These are phyloP conservation scores for Eupeodes corollae DNA, from an alignment of 1,140 invertebrate species.

Conservation along the genomic window DNA sequence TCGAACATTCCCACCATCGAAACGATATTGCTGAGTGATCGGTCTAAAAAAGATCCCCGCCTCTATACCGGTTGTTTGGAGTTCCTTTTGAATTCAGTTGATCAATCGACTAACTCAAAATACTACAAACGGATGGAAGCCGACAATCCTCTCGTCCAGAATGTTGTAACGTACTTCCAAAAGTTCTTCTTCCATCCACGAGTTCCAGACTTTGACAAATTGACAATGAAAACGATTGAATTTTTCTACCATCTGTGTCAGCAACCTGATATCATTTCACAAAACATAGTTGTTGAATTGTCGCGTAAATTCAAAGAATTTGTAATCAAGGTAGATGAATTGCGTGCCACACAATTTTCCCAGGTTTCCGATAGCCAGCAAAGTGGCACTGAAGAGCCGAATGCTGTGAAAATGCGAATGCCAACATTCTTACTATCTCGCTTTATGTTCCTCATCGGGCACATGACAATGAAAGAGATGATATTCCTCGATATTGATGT, in stretches of 20 bases:
- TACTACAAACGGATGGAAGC: constrained; percentile 24
- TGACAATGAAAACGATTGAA: constrained; percentile 25
- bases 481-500: constrained; percentile 66
- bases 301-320: constrained; percentile 16
- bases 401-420: constrained; percentile 6
- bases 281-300: constrained; percentile 20
- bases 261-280: constrained; percentile 27
- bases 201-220: constrained; percentile 21
- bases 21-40: constrained; percentile 35
- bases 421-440: constrained; percentile 45
- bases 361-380: constrained; percentile 10
- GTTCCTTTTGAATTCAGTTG: constrained; percentile 24
- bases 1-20: constrained; percentile 44
- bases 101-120: constrained; percentile 19
- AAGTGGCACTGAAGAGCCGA: background rate
- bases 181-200: constrained; percentile 25
- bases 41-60: constrained; percentile 24
- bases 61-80: constrained; percentile 24
- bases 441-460: constrained; percentile 58
- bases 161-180: constrained; percentile 18
- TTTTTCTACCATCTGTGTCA: constrained; percentile 31
- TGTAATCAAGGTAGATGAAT: constrained; percentile 7
- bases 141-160: constrained; percentile 16
- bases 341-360: constrained; percentile 1
- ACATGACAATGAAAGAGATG: constrained; percentile 61